These are phyloP conservation scores for Bombus superbus DNA, from an alignment of 1,140 invertebrate genomes.

Conservation along the genomic window DNA sequence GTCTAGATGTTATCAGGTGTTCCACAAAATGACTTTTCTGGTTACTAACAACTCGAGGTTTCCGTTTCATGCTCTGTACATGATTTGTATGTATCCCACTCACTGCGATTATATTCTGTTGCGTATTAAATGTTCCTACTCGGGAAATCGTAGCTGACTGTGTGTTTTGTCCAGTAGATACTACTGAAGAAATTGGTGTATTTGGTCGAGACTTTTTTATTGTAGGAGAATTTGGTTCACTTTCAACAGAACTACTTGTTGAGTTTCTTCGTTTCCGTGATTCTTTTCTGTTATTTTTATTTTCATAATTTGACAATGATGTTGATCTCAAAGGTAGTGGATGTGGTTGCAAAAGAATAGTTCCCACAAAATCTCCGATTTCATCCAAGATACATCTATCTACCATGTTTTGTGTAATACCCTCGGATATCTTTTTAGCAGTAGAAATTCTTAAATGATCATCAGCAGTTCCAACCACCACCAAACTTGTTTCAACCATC, in stretches of 20 bases:
- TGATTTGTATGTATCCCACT: slow-evolving; percentile 73
- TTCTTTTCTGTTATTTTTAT: slow-evolving; percentile 71
- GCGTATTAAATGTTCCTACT: slow-evolving; percentile 72
- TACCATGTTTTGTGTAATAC: slow-evolving; percentile 92
- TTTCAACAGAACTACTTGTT: slow-evolving; percentile 83
- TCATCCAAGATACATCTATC: slow-evolving; percentile 90
- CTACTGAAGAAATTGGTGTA: slow-evolving; percentile 71
- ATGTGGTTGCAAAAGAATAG: slow-evolving; percentile 84
- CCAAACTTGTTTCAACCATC: slow-evolving; percentile 89
- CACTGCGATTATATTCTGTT: slow-evolving; percentile 53
- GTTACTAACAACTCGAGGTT: slow-evolving; percentile 70
- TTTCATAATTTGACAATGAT: slow-evolving; percentile 68
- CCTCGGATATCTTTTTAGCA: slow-evolving; percentile 87
- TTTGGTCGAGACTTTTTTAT: slow-evolving; percentile 77
- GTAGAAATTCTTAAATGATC: slow-evolving; percentile 89
- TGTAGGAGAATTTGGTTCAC: slow-evolving; percentile 82
- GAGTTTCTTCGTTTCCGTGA: slow-evolving; percentile 80
- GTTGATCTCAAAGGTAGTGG: slow-evolving; percentile 83
- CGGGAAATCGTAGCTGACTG: slow-evolving; percentile 76
- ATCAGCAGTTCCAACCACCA: slow-evolving; percentile 93
- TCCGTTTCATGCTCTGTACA: slow-evolving; percentile 75
- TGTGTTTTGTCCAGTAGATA: slow-evolving; percentile 61
- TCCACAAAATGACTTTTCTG: slow-evolving; percentile 71
- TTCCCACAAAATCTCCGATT: slow-evolving; percentile 85
- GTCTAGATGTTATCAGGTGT: slow-evolving; percentile 67